These are phyloP conservation scores for Amphiura filiformis DNA, from an alignment of 35 echinoderm and acorn worm species.

Conservation along the genomic window DNA sequence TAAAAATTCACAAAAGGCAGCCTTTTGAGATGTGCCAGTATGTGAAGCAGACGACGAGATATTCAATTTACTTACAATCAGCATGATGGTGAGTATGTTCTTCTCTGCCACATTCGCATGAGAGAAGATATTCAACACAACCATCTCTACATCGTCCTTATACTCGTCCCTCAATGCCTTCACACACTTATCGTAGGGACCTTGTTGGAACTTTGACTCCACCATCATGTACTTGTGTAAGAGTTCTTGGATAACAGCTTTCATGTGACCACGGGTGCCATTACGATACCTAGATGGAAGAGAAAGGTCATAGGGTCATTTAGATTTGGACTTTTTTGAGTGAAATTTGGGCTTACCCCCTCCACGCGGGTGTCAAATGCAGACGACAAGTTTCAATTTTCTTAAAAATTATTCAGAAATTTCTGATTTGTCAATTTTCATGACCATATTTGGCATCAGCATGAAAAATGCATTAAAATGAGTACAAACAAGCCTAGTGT, in stretches of 20 bases:
- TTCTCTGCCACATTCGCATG: constrained; percentile 75
- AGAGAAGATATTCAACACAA: constrained; percentile 82
- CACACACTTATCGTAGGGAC: constrained; percentile 96
- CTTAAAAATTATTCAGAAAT: no score
- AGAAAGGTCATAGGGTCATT: not conserved
- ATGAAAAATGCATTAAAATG: no score
- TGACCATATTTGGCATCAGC: no score
- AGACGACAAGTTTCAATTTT: no score
- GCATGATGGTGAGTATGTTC: constrained; percentile 76
- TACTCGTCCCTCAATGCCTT: constrained; percentile 76
- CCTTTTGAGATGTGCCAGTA: no score
- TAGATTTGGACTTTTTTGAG: no score
- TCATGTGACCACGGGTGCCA: constrained; percentile 98
- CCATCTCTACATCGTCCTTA: constrained; percentile 76
- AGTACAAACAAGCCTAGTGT: no score
- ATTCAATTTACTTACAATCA: constrained; percentile 99
- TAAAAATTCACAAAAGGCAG: no score
- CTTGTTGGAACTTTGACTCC: constrained; percentile 91
- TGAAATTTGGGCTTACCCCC: no score
- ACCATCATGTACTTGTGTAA: constrained; percentile 70
- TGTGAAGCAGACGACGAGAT: no score
- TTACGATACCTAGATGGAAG: constrained; percentile 80
- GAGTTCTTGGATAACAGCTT: constrained; percentile 80
- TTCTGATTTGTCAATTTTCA: no score
- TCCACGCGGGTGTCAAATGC: no score